Percentiles rank a stretch among this genome's conserved stretches.
phyloP scores from a whole-genome alignment of 1,140 invertebrate species.

The Planococcus citri region DNA sequence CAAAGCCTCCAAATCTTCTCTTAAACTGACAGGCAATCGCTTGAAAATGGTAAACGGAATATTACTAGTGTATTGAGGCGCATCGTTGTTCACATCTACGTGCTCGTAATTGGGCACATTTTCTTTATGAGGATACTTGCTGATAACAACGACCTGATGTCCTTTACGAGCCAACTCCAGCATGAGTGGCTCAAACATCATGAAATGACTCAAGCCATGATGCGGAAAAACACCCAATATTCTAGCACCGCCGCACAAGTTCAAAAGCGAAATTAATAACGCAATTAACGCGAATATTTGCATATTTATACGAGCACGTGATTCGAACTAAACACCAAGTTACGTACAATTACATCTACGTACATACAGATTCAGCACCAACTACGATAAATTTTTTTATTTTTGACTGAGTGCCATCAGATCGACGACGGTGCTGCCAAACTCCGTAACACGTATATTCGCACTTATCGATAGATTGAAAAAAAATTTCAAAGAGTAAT shows the following conservation, averaged over 20 bases:
- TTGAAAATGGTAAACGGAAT: background rate
- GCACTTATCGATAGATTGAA: no score
- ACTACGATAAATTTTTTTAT: no score
- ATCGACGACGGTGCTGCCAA: no score
- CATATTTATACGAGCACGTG: background rate
- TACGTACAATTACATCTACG: no score
- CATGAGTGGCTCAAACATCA: conserved; percentile 31
- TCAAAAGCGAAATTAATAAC: background rate
- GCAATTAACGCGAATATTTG: background rate
- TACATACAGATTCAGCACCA: no score
- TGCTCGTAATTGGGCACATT: conserved; percentile 40
- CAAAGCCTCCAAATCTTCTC: background rate
- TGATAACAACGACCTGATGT: conserved; percentile 31
- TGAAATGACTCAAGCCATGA: conserved; percentile 32
- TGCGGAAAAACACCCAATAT: conserved; percentile 32
- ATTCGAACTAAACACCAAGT: no score
- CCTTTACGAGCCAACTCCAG: conserved; percentile 29
- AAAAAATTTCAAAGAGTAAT: no score
- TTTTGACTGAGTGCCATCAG: no score
- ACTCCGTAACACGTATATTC: no score
- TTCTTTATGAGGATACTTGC: conserved; percentile 37
- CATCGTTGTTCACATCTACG: conserved; percentile 28
- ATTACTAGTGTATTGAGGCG: conserved; percentile 17
- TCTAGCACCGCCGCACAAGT: background rate
- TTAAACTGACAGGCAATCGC: background rate